Base-by-base conservation (phyloP, 2,888 invertebrate species). In the Gisinianus flammeolus region DNA sequence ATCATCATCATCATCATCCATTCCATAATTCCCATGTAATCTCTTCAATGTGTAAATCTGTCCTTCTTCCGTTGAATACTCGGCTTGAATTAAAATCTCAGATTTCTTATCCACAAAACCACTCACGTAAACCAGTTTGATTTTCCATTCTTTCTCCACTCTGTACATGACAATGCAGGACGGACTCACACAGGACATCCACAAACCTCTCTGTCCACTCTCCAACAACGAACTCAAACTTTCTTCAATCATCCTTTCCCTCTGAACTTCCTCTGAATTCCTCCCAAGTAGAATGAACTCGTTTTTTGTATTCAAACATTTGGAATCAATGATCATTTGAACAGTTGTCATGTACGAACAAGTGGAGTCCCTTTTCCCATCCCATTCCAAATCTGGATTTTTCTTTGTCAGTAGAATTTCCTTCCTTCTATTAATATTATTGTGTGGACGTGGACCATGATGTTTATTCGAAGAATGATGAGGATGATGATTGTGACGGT, bases 101-200 rank as follows among this genome's bases (percentile, higher is more conserved):
- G 66, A 72, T 28, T 67, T 64, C 0, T 19, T 35, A 31, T 77
- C 77, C 1, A 71, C 67, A 30, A 77, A 22, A 0, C 77, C 77
- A 52, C 30, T 35, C 0, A 77, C n/a, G 31, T 56, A 66, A 12
- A 71, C 56, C 16, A 72, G 26, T 31, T 72, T 77, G 6, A 77
- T 26, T 56, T 58, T 71, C 19, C 66, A 24, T 30, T 54, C 66
- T n/a, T 72, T 52, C 28, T 77, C 66, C 31, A 77, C 77, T 35
- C 19, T 52, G 33, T 77, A 77, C 62, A 72, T 54, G 22, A 77
- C 35, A 30, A 66, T 72, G 26, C 77, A 77, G n/a, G 66, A 16
- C 10, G 10, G 30, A 2, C 2, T 0, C 4, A 8, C 30, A 19
- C 33, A 68, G 12, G 33, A n/a, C 5, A 31, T 67, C 33, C 31